Percentiles rank a stretch among this genome's conserved stretches.
phyloP scores from a whole-genome alignment of 2,888 invertebrate genomes.

The Drosophila meridiana region DNA sequence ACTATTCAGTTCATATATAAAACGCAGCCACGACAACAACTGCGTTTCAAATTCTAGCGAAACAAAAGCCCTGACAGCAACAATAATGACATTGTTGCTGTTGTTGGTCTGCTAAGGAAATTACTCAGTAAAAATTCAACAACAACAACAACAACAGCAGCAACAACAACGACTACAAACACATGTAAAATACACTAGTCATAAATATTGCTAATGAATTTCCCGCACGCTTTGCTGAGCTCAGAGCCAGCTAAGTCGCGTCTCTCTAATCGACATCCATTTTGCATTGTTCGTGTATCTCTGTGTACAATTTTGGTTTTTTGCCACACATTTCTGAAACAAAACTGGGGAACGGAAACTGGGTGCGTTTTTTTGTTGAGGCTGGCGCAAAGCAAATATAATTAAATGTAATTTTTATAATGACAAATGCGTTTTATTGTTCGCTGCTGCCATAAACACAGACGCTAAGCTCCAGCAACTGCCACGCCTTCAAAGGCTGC shows the following conservation, averaged over 20 bases:
- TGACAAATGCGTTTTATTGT: constrained; percentile 70
- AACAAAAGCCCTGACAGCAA: constrained; percentile 55
- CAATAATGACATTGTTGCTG: constrained; percentile 52
- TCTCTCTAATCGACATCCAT: constrained; percentile 56
- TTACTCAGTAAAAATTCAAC: constrained; percentile 63
- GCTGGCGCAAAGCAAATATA: constrained; percentile 65
- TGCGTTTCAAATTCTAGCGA: constrained; percentile 51
- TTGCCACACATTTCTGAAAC: constrained; percentile 7
- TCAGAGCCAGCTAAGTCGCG: constrained; percentile 52
- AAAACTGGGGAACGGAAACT: constrained; percentile 70
- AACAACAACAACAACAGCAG: neutral
- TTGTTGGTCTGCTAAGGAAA: constrained; percentile 62
- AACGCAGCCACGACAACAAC: constrained; percentile 38
- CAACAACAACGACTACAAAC: constrained; percentile 18
- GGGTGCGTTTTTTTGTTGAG: constrained; percentile 57
- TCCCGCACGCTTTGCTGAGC: constrained; percentile 80
- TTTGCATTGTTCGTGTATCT: constrained; percentile 44
- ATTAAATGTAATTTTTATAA: constrained; percentile 80
- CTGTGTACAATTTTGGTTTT: constrained; percentile 7
- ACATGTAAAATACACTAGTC: constrained; percentile 47
- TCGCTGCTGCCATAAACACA: constrained; percentile 9
- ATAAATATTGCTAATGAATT: constrained; percentile 82
- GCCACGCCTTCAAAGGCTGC: constrained; percentile 30
- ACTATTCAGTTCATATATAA: constrained; percentile 40
- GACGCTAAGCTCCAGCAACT: neutral